These are phyloP conservation scores for Anniella stebbinsi DNA, from an alignment of 2,797 vertebrate genomes.

Conservation along the genomic window DNA sequence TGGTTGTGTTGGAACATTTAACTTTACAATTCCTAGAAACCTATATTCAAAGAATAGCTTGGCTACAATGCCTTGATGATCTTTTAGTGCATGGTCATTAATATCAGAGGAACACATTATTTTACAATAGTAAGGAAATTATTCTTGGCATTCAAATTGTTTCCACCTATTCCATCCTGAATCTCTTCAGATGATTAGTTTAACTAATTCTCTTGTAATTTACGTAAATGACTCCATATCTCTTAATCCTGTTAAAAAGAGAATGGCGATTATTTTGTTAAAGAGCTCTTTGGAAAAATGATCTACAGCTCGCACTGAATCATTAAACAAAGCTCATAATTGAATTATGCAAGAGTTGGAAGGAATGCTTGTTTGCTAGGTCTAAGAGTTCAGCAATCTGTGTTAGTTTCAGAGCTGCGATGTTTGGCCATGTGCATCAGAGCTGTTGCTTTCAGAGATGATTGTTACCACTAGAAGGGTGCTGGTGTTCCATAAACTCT, in stretches of 20 bases:
- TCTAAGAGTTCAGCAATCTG: conserved; percentile 13
- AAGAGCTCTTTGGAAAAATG: conserved; percentile 61
- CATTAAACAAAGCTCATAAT: conserved; percentile 67
- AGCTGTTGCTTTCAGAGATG: not conserved
- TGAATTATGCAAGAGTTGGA: conserved; percentile 46
- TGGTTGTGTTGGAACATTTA: conserved; percentile 8
- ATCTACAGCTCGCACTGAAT: conserved; percentile 59
- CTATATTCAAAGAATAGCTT: conserved; percentile 16
- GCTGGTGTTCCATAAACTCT: not conserved
- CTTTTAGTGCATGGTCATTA: conserved; percentile 24
- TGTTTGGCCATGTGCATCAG: conserved; percentile 4
- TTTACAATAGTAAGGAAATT: conserved; percentile 53
- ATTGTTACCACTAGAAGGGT: not conserved
- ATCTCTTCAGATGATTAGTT: conserved; percentile 59
- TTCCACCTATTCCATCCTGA: conserved; percentile 49
- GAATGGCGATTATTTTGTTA: conserved; percentile 64
- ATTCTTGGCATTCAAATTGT: conserved; percentile 56
- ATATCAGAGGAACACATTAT: conserved; percentile 40
- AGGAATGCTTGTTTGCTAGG: conserved; percentile 35
- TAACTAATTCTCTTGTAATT: conserved; percentile 60
- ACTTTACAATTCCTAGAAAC: not conserved
- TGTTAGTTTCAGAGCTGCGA: conserved; percentile 35
- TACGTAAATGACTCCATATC: conserved; percentile 48
- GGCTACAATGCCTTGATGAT: not conserved
- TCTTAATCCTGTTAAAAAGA: conserved; percentile 73